Base-by-base conservation (phyloP, 2,888 invertebrate species). In the Tipula helvola region DNA sequence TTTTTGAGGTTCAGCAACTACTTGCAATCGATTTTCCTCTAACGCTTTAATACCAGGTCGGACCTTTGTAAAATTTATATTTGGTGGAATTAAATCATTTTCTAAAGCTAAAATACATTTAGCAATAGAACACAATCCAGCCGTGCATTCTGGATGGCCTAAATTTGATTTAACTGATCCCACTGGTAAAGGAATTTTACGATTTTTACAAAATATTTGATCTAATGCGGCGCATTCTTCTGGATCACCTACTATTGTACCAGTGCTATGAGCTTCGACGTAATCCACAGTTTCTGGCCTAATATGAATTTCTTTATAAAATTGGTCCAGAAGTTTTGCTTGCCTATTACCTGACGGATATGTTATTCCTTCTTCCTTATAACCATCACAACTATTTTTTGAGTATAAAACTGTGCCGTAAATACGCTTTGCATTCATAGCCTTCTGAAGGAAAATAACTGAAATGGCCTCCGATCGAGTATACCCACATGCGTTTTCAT, bases 161-260 rank as follows among this genome's bases (percentile, higher is more conserved):
- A 98, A 93, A 91, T 98, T 99, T 0, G 98, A 97, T 90, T 99
- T 99, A 44, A 98, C 95, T 0, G 98, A 97, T 1, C 98, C 98
- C 87, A 99, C 96, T 86, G 94, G 91, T 0, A 98, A 93, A 0
- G 98, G 96, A 0, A 94, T 94, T 0, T 93, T 94, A n/a, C 97
- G 93, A 36, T 94, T 94, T 4, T 93, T 93, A 89, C 96, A 96
- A 90, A 97, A 95, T 44, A 96, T 93, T 88, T 95, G 95, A 86
- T 96, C 95, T 86, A 99, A 94, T 0, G 97, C 96, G 88, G 94
- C 93, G 87, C 97, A 28, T 28, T 28, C 28, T 28, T 28, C 28
- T 28, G 28, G 28, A 28, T 28, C 28, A 1, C 28, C 28, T 28
- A 28, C 28, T 28, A 28, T 28, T 28, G 28, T 28, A 28, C 28